Evolutionary conservation across 1,140 invertebrate species (phyloP).

Genomic region (Aphis gossypii): DNA sequence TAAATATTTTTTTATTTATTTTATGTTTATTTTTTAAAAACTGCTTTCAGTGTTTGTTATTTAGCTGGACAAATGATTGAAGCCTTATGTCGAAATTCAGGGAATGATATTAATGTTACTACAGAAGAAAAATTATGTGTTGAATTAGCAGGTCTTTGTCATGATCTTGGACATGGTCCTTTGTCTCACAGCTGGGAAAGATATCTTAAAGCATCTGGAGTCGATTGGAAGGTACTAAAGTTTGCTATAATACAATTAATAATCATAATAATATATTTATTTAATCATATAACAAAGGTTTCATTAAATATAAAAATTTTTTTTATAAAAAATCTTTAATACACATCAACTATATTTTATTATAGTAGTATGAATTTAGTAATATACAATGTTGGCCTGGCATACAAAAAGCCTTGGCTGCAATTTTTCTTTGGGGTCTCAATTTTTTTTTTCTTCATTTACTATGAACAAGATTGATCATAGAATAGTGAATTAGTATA

Average conservation of each 20-base stretch:
- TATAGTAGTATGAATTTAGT: background rate
- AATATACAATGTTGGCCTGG: background rate
- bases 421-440: too few species aligned
- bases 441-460: too few species aligned
- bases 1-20: background rate
- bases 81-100: slow-evolving; percentile 58
- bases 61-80: slow-evolving; percentile 62
- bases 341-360: too few species aligned
- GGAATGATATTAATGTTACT: slow-evolving; percentile 35
- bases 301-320: background rate
- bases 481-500: too few species aligned
- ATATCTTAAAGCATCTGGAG: slow-evolving; percentile 62
- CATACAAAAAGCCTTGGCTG: too few species aligned
- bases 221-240: slow-evolving; percentile 63
- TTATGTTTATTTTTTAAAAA: background rate
- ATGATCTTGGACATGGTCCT: slow-evolving; percentile 76
- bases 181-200: slow-evolving; percentile 72
- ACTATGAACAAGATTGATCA: too few species aligned
- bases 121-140: slow-evolving; percentile 63
- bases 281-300: background rate
- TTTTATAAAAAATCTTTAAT: background rate
- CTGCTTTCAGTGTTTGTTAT: slow-evolving; percentile 62
- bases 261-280: background rate
- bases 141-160: slow-evolving; percentile 72
- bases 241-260: background rate